These are phyloP conservation scores for Ciconia boyciana DNA, from an alignment of 2,113 vertebrate genomes.

Conservation along the genomic window DNA sequence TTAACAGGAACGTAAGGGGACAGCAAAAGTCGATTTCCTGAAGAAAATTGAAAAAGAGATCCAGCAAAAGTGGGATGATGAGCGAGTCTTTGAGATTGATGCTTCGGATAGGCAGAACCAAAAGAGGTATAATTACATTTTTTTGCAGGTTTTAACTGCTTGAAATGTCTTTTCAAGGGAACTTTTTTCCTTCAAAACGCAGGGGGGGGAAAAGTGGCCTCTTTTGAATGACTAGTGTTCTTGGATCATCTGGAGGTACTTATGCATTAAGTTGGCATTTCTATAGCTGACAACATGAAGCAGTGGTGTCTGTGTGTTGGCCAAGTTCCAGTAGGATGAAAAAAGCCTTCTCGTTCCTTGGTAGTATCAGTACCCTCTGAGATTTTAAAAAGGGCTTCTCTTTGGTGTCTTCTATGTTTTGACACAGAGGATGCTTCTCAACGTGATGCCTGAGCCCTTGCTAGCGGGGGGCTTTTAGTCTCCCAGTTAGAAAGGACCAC, in stretches of 20 bases:
- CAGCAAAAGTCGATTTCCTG: slow-evolving; percentile 92
- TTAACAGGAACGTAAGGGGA: slow-evolving; percentile 91
- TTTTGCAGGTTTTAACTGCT: neutral
- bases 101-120: slow-evolving; percentile 64
- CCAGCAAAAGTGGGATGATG: slow-evolving; percentile 89
- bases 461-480: neutral
- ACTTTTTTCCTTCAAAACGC: neutral
- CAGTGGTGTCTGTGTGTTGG: neutral
- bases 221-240: neutral
- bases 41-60: slow-evolving; percentile 91
- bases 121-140: slow-evolving; percentile 17
- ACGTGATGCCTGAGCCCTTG: neutral
- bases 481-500: too few relatives aligned
- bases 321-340: neutral
- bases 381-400: neutral
- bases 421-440: rapidly evolving
- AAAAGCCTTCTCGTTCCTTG: neutral
- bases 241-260: neutral
- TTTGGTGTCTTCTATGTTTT: neutral
- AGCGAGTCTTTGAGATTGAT: slow-evolving; percentile 82
- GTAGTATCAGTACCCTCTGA: neutral
- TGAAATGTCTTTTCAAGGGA: neutral
- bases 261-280: rapidly evolving
- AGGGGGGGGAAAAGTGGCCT: rapidly evolving
- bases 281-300: neutral